phyloP scores from a whole-genome alignment of 2,888 invertebrate genomes.

The Ormyrus pomaceus region DNA sequence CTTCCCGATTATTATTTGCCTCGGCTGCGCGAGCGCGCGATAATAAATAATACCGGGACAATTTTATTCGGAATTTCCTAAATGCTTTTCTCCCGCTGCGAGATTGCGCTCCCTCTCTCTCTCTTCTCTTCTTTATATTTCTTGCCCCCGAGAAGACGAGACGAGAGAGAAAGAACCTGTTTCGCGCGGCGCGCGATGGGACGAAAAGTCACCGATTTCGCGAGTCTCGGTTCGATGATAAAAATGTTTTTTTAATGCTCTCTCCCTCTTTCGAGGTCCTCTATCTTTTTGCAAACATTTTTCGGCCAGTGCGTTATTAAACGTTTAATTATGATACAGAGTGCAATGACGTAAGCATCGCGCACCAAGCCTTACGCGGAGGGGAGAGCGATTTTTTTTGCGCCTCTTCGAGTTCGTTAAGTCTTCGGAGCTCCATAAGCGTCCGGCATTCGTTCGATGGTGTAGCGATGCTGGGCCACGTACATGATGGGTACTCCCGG shows the following conservation, averaged over 20 bases:
- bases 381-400: background rate
- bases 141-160: background rate
- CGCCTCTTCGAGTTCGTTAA: constrained; percentile 59
- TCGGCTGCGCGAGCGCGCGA: constrained; percentile 41
- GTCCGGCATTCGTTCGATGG: constrained; percentile 99
- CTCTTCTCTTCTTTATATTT: constrained; percentile 28
- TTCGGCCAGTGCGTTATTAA: constrained; percentile 12
- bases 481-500: constrained; percentile 99
- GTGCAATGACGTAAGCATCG: constrained; percentile 23
- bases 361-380: background rate
- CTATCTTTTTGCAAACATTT: background rate
- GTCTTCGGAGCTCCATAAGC: constrained; percentile 95
- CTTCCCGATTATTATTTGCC: constrained; percentile 44
- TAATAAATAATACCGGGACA: constrained; percentile 54
- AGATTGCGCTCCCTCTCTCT: constrained; percentile 12
- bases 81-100: constrained; percentile 54
- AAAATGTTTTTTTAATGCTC: constrained; percentile 46
- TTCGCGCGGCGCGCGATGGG: constrained; percentile 7
- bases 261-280: background rate
- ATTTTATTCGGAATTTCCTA: constrained; percentile 56
- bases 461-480: constrained; percentile 93
- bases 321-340: constrained; percentile 30
- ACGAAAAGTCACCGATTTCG: background rate
- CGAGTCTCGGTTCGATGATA: constrained; percentile 25
- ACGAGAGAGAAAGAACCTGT: constrained; percentile 33